Base-by-base conservation (phyloP, 2,113 vertebrate species). In the Xenotilapia longispinis region DNA sequence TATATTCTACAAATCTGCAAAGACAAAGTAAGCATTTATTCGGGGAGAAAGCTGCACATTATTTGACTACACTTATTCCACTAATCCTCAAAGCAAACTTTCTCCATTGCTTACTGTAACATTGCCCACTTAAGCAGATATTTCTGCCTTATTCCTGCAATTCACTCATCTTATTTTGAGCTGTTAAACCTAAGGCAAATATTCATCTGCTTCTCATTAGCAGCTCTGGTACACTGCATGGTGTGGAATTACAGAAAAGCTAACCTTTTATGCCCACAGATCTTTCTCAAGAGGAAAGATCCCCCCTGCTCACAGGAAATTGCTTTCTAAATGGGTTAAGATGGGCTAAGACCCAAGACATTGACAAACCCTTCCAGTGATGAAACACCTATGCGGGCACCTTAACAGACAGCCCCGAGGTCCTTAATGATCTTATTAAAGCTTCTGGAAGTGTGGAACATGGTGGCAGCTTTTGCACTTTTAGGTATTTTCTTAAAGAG, bases 251-350 rank as follows among this genome's bases (percentile, higher is more conserved):
- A 94, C 91, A 94, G 93, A 84, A 93, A 94, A 89, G 80, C 90
- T 91, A 92, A 95, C 92, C 93, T 94, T 94, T 95, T 86, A 87
- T 86, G 87, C 92, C 88, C 86, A 81, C 45, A 93, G 91, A 93
- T 94, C 90, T 93, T 92, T 87, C 93, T 93, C 79, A 86, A 90
- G 93, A 94, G 91, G 89, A 90, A 87, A 93, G 92, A 93, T 95
- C 90, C 92, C 82, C 80, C 87, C 85, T 90, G 81, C 91, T 94
- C 88, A 87, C 86, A 94, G 94, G 94, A 96, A 96, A 95, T 95
- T 94, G 92, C 93, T 92, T 95, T 94, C 87, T 91, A 94, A 93
- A 94, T 95, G 94, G 95, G 95, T 95, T 96, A 96, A 96, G 93
- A 95, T 92, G 88, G 90, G 93, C 94, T 94, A 94, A 95, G 93